Base-by-base conservation (phyloP, 2,797 vertebrate species). In the Leptatherina wallacei region DNA sequence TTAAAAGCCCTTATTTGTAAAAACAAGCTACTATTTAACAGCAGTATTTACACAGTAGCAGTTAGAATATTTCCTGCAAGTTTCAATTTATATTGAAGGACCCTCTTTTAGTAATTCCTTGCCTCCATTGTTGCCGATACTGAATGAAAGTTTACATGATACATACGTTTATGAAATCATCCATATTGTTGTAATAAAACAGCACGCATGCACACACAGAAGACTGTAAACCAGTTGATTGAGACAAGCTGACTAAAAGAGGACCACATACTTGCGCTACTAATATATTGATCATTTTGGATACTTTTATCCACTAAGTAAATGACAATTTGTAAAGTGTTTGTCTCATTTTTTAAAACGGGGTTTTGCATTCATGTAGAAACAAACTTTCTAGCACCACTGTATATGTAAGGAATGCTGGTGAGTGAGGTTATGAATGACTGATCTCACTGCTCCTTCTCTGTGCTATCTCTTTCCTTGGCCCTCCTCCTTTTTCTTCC, bases 391-490 rank as follows among this genome's bases (percentile, higher is more conserved):
- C 3, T 18, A 33, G 30, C 18, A n/a, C 9, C n/a, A 10, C 47
- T 38, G 3, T 12, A 27, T 32, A 55, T 29, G 36, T 86, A 76
- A 80, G 61, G 87, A 79, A 81, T 63, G 84, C 69, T 52, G 36
- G 22, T 38, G 81, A 62, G 54, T 42, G 71, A 68, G 44, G 42
- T 75, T 36, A 36, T 0, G 72, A 84, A 80, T 69, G 79, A 95
- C 94, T 72, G 81, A 95, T 94, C 95, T 98, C 95, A 96, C 90
- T 85, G 90, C 91, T 93, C 81, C 93, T 97, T 94, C 96, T 96
- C 94, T 97, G 94, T 95, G 66, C 90, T 76, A 73, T 91, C 81
- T 91, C 81, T 87, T 76, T 76, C 60, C 52, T 91, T 78, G 11
- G 74, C 59, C 64, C 67, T 71, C 62, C 68, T 75, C 40, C 27